Conservation (phyloP, 2,113 vertebrate genomes). For the Anolis carolinensis region DNA sequence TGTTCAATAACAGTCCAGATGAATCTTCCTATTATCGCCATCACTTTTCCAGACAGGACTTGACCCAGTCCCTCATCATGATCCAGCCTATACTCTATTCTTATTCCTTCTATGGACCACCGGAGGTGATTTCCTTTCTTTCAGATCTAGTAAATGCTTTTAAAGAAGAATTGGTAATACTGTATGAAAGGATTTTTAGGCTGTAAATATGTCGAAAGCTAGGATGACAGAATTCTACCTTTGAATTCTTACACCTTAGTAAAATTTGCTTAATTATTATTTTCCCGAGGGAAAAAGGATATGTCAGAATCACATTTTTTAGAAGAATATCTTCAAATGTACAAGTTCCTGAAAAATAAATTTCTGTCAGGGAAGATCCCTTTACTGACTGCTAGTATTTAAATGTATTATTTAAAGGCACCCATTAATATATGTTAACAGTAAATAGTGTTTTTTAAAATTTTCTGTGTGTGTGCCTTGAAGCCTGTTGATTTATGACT, state of each 20-base stretch:
- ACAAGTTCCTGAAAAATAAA: neutral
- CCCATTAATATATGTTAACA: neutral
- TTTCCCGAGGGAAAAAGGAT: neutral
- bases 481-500: too few species aligned
- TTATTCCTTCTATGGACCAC: conserved; percentile 95
- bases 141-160: neutral
- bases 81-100: conserved; percentile 97
- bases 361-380: neutral
- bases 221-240: neutral
- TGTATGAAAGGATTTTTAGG: neutral
- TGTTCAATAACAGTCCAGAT: conserved; percentile 98
- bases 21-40: conserved; percentile 96
- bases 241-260: neutral
- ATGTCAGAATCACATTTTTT: neutral
- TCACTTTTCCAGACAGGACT: conserved; percentile 93
- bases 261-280: neutral
- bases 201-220: neutral
- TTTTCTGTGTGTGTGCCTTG: neutral
- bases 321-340: neutral
- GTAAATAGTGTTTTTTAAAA: neutral
- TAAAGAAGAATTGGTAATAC: neutral
- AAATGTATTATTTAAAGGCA: neutral
- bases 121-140: conserved; percentile 84
- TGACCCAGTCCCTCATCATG: conserved; percentile 98
- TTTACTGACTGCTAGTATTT: neutral